A percentile compares a stretch with the other conserved stretches of the same genome.
Evolutionary conservation across 2,888 invertebrate genomes (phyloP).

Genomic region (Choreutis nemorana): DNA sequence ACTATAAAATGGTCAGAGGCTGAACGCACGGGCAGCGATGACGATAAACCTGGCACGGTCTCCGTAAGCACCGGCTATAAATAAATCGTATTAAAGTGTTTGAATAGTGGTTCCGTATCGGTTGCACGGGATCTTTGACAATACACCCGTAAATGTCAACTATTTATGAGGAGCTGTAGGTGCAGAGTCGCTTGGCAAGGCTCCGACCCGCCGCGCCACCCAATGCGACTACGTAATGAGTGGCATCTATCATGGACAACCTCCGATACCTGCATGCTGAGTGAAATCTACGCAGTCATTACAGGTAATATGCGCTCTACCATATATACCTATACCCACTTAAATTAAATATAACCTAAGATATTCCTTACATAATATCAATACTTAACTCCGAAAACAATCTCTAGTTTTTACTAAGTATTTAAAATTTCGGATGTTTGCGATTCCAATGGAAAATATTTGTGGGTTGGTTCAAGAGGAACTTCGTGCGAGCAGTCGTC

Average conservation of each 20-base stretch:
- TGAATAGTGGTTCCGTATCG: conserved; percentile 41
- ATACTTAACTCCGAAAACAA: not conserved
- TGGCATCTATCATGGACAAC: conserved; percentile 50
- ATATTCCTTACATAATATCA: not conserved
- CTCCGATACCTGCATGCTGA: conserved; percentile 25
- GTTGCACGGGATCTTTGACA: conserved; percentile 41
- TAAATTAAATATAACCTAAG: not conserved
- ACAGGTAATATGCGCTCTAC: no score
- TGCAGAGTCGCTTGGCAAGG: conserved; percentile 3
- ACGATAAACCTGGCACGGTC: conserved; percentile 33
- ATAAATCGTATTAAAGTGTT: conserved; percentile 53
- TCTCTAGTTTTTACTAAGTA: not conserved
- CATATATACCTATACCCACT: not conserved
- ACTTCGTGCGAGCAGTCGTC: not conserved
- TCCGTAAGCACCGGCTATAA: conserved; percentile 43
- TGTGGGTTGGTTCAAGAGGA: no score
- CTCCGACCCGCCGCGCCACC: conserved; percentile 30
- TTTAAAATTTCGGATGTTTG: conserved; percentile 14
- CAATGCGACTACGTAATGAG: conserved; percentile 38
- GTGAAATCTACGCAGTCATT: no score
- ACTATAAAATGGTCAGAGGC: conserved; percentile 40
- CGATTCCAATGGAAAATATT: no score
- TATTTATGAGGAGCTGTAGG: conserved; percentile 27
- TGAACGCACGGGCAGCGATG: conserved; percentile 18
- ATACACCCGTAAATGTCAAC: conserved; percentile 38